Evolutionary conservation across 2,888 invertebrate genomes (phyloP).

Genomic region (Pristionchus japonicus): DNA sequence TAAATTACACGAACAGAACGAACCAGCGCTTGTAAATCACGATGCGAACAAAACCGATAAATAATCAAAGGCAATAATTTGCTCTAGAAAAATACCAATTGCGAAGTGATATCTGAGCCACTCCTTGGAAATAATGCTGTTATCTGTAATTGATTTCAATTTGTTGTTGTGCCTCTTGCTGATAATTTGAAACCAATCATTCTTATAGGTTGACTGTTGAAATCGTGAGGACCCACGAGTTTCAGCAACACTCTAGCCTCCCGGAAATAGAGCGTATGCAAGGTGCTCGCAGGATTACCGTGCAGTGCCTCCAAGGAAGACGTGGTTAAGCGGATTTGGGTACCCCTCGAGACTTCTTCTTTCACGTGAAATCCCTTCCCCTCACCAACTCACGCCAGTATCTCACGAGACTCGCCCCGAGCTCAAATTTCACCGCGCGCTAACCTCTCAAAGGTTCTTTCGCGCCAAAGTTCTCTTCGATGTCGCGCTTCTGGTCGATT

Average conservation of each 20-base stretch:
- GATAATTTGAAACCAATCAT: no score
- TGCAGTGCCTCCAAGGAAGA: not conserved
- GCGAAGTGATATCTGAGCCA: no score
- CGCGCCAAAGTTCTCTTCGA: not conserved
- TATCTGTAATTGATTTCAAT: no score
- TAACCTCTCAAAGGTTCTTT: not conserved
- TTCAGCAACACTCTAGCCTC: not conserved
- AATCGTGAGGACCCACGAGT: no score
- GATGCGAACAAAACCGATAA: no score
- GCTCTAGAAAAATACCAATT: no score
- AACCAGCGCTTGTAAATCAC: no score
- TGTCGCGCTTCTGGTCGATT: not conserved
- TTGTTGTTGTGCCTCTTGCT: no score
- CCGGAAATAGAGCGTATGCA: not conserved
- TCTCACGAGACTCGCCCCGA: not conserved
- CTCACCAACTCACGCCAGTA: not conserved
- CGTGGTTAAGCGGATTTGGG: not conserved
- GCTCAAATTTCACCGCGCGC: constrained; percentile 3
- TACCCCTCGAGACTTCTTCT: not conserved
- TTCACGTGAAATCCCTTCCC: not conserved
- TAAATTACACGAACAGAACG: no score
- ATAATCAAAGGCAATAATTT: no score
- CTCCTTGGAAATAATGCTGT: no score
- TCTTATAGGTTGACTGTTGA: no score
- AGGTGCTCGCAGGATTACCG: not conserved